Evolutionary conservation across 2,797 vertebrate genomes (phyloP).

Genomic region (Tamandua tetradactyla): DNA sequence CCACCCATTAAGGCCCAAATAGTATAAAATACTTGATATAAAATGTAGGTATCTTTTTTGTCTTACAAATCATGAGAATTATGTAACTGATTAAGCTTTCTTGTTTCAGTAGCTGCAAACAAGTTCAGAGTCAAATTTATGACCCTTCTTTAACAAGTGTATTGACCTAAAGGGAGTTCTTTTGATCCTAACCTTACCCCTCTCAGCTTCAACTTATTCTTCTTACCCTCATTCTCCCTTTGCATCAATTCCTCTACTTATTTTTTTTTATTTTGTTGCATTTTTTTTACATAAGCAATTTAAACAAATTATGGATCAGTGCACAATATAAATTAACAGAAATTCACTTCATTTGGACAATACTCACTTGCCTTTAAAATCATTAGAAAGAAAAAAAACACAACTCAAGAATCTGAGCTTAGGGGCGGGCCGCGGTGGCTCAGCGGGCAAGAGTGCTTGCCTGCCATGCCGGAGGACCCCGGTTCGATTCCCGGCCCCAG

Average conservation of each 20-base stretch:
- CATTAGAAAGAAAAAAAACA: constrained; percentile 17
- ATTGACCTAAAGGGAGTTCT: not conserved
- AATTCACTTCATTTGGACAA: not conserved
- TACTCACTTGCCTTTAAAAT: constrained; percentile 36
- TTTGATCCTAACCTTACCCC: not conserved
- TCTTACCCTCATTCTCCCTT: constrained; percentile 6
- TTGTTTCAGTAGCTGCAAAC: not conserved
- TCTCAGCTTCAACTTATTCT: constrained; percentile 17
- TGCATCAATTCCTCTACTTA: not conserved
- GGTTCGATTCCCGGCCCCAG: too few species aligned
- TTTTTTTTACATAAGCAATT: not conserved
- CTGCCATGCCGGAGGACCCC: too few species aligned
- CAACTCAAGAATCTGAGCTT: not conserved
- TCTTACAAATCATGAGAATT: constrained; percentile 6
- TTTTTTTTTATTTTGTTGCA: not conserved
- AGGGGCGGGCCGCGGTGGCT: too few species aligned
- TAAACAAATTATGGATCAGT: constrained; percentile 21
- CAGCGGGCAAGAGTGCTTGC: too few species aligned
- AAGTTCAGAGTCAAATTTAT: constrained; percentile 38
- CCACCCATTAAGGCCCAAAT: not conserved
- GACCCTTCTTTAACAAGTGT: not conserved
- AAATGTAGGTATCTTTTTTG: not conserved
- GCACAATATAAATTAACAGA: not conserved
- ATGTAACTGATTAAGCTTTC: not conserved
- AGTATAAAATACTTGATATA: not conserved